Evolutionary conservation across 1,140 invertebrate species (phyloP).

Genomic region (Hyles euphorbiae): DNA sequence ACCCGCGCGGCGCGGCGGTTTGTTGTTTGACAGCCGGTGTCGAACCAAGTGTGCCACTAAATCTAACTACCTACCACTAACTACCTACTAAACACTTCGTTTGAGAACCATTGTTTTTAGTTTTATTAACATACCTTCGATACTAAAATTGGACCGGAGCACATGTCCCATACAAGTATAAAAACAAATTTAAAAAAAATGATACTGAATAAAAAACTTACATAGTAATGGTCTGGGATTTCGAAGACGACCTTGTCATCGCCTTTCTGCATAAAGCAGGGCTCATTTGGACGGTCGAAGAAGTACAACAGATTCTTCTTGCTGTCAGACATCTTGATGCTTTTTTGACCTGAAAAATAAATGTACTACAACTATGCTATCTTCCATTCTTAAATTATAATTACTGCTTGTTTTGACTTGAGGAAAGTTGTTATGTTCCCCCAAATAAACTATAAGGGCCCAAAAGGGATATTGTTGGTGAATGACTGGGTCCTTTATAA

Average conservation of each 20-base stretch:
- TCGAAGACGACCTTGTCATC: constrained; percentile 78
- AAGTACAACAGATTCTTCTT: constrained; percentile 71
- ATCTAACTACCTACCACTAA: no score
- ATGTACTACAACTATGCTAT: background rate
- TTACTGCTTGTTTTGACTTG: no score
- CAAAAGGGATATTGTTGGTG: no score
- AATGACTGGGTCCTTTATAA: no score
- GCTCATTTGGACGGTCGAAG: constrained; percentile 86
- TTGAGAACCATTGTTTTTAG: no score
- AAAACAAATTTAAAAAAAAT: background rate
- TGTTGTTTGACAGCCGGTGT: background rate
- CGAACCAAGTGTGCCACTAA: background rate
- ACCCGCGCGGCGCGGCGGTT: no score
- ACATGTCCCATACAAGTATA: no score
- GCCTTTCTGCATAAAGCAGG: constrained; percentile 83
- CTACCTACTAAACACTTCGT: no score
- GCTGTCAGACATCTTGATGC: constrained; percentile 26
- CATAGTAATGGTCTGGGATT: constrained; percentile 76
- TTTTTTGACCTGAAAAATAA: background rate
- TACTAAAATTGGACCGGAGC: no score
- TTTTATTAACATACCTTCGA: no score
- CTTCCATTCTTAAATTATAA: background rate
- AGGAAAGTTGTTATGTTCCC: no score
- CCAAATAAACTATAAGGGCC: no score
- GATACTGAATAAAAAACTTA: constrained; percentile 29